Evolutionary conservation across 2,113 vertebrate genomes (phyloP).

Genomic region (Sitta europaea): DNA sequence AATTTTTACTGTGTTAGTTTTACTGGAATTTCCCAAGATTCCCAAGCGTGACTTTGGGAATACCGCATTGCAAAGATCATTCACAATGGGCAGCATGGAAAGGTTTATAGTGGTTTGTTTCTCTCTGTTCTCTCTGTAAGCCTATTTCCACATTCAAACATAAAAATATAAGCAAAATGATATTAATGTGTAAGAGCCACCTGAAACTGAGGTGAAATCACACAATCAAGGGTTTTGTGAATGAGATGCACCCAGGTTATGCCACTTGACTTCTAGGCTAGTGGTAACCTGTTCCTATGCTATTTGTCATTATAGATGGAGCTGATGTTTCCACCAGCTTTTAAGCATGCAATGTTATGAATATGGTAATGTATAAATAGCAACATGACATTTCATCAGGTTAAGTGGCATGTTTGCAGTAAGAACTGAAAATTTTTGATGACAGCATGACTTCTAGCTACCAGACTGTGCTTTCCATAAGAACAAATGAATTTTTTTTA

Average conservation of each 20-base stretch:
- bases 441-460: neutral
- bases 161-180: neutral
- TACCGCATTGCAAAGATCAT: neutral
- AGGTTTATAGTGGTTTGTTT: neutral
- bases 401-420: neutral
- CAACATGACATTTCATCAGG: neutral
- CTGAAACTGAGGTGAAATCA: neutral
- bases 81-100: neutral
- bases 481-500: neutral
- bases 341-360: neutral
- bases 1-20: neutral
- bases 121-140: neutral
- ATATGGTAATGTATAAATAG: neutral
- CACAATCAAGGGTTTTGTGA: neutral
- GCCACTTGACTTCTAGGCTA: neutral
- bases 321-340: neutral
- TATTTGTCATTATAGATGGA: neutral
- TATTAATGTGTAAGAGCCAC: neutral
- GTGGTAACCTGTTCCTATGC: neutral
- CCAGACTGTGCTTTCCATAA: neutral
- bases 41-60: neutral
- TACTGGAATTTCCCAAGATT: neutral
- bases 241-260: neutral
- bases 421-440: neutral
- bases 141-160: neutral